Evolutionary conservation across 2,113 vertebrate genomes (phyloP), one percentile per base, ranked within the genome.

Genomic region (Benitochromis conjunctus): DNA sequence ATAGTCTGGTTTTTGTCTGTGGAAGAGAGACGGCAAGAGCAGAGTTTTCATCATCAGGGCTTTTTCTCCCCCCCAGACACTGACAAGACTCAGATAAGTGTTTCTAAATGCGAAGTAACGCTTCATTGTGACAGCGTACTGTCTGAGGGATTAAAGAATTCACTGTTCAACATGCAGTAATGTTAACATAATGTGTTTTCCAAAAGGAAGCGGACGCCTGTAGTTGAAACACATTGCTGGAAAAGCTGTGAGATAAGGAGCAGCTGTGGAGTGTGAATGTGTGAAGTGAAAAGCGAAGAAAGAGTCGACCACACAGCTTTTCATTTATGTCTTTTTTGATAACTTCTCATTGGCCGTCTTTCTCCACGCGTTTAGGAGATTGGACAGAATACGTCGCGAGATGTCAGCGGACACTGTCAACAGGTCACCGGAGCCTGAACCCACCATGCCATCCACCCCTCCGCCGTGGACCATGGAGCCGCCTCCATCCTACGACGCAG

Each of bases 401-500:
- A 96, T 96, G 74, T 96, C 95, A 1, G 91, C 93, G 24, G 91
- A 96, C 84, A 90, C 93, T 0, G 93, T 94, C 36, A 81, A 53
- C 53, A 71, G 21, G 31, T 43, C 78, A 8, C 64, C 82, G 0
- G 93, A 94, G 12, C 87, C 88, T n/a, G 93, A 94, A 79, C 87
- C 84, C 43, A 85, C 89, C 11, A 87, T 92, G 46, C 95, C 96
- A 1, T 94, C 90, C 48, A 96, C 95, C 5, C 95, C 91, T 0
- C 96, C 95, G 0, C 96, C 95, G 11, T 96, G 96, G 96, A 95
- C 95, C 5, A 96, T 96, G 92, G 96, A 97, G 89, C 96, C 96
- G 0, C 96, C 96, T 7, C 96, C 96, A 1, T 96, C 96, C 76
- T 97, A 97, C 9, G 96, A 97, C 89, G 95, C 95, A 1, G 96